A percentile compares a stretch with the other conserved stretches of the same genome.
These are phyloP conservation scores for Chiridota heheva DNA, from an alignment of 35 echinoderm and acorn worm genomes.

Conservation along the genomic window DNA sequence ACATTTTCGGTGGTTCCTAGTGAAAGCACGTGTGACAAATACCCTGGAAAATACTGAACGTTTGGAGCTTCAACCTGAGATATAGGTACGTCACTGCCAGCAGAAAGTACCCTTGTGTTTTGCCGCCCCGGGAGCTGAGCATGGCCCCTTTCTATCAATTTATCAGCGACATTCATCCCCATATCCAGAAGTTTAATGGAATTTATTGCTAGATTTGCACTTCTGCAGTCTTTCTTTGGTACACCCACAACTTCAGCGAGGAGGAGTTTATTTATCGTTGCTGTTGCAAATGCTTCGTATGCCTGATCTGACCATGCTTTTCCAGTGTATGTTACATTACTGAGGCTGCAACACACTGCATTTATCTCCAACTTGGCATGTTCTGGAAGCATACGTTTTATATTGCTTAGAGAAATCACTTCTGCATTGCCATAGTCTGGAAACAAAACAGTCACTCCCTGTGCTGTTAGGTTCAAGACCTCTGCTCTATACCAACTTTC, in stretches of 20 bases:
- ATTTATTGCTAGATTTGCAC: not conserved
- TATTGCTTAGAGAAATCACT: slow-evolving; percentile 11
- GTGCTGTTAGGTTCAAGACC: slow-evolving; percentile 8
- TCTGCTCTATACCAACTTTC: slow-evolving; percentile 45
- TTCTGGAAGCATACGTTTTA: slow-evolving; percentile 30
- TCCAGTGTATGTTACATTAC: slow-evolving; percentile 1
- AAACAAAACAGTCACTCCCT: slow-evolving; percentile 44
- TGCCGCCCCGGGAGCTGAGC: not conserved
- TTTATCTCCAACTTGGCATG: slow-evolving; percentile 26
- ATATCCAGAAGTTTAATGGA: slow-evolving; percentile 51
- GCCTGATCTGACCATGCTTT: slow-evolving; percentile 32
- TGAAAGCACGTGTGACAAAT: not conserved
- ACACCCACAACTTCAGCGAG: slow-evolving; percentile 35
- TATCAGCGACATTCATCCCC: slow-evolving; percentile 57
- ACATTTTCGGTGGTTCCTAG: slow-evolving; percentile 10
- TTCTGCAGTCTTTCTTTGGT: not conserved
- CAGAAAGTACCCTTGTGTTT: not conserved
- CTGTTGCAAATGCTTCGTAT: slow-evolving; percentile 35
- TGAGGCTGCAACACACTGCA: slow-evolving; percentile 36
- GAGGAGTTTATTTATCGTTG: slow-evolving; percentile 30
- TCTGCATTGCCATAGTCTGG: slow-evolving; percentile 69
- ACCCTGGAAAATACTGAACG: slow-evolving; percentile 39
- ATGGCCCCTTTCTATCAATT: slow-evolving; percentile 33
- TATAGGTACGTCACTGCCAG: not conserved
- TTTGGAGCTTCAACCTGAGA: no score